A percentile compares a stretch with the other conserved stretches of the same genome.
These are phyloP conservation scores for Rhea americana DNA, from an alignment of 2,113 vertebrate species.

Conservation along the genomic window DNA sequence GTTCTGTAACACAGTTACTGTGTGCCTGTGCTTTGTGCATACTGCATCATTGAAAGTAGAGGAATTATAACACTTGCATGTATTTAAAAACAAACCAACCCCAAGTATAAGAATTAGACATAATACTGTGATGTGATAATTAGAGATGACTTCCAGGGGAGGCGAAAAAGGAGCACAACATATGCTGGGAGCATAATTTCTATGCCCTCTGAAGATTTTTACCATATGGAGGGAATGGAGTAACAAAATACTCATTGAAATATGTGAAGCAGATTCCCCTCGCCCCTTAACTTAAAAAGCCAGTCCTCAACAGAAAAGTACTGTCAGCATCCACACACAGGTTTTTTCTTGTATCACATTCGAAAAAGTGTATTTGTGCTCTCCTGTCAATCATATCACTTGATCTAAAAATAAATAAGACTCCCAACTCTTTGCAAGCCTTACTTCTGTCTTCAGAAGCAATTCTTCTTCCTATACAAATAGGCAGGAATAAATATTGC, in stretches of 20 bases:
- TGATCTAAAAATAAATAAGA: neutral
- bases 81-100: neutral
- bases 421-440: accelerated
- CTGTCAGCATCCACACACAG: neutral
- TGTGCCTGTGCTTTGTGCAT: neutral
- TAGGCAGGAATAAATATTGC: neutral
- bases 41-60: neutral
- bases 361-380: neutral
- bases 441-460: neutral
- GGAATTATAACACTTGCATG: neutral
- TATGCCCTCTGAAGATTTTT: neutral
- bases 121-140: neutral
- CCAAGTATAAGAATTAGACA: neutral
- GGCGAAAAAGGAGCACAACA: neutral
- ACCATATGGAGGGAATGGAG: neutral
- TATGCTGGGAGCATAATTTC: neutral
- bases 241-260: neutral
- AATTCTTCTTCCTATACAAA: neutral
- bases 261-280: neutral
- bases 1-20: neutral
- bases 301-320: neutral
- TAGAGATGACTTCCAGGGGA: neutral
- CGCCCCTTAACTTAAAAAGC: neutral
- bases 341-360: neutral
- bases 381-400: neutral